These are phyloP conservation scores for Aurelia aurita complex sp. Pacific DNA, from an alignment of 30 jellyfish, hydroid and myxozoan species.

Conservation along the genomic window DNA sequence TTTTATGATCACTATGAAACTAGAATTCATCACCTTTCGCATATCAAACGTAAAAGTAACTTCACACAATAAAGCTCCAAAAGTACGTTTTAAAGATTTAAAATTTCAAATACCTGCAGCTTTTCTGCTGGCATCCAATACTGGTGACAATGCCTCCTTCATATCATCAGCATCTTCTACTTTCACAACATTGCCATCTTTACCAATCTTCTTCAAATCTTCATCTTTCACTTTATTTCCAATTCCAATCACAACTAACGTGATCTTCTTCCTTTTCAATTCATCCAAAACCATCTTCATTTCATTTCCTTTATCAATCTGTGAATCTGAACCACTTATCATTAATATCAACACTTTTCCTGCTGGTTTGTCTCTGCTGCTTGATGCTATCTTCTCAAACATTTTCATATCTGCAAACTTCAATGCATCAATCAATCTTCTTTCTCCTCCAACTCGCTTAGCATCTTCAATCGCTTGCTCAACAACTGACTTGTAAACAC, in stretches of 20 bases:
- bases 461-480: slow-evolving; percentile 30
- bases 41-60: too few relatives aligned
- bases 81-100: too few relatives aligned
- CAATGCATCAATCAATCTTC: slow-evolving; percentile 29
- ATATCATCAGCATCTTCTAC: slow-evolving; percentile 21
- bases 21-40: too few relatives aligned
- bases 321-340: slow-evolving; percentile 18
- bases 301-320: slow-evolving; percentile 3
- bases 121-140: not conserved
- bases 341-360: slow-evolving; percentile 55
- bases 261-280: slow-evolving; percentile 6
- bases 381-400: slow-evolving; percentile 18
- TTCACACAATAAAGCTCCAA: too few relatives aligned
- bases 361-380: not conserved
- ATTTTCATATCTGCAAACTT: slow-evolving; percentile 10
- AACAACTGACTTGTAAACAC: slow-evolving; percentile 18
- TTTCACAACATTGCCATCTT: not conserved
- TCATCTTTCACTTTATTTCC: slow-evolving; percentile 35
- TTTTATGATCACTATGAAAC: too few relatives aligned
- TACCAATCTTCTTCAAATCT: not conserved
- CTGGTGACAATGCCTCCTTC: not conserved
- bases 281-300: slow-evolving; percentile 11
- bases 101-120: slow-evolving; percentile 25
- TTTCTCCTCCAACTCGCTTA: slow-evolving; percentile 53
- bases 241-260: slow-evolving; percentile 26